Base-by-base conservation (phyloP, 2,888 invertebrate genomes). In the Troglohyphantes excavatus region DNA sequence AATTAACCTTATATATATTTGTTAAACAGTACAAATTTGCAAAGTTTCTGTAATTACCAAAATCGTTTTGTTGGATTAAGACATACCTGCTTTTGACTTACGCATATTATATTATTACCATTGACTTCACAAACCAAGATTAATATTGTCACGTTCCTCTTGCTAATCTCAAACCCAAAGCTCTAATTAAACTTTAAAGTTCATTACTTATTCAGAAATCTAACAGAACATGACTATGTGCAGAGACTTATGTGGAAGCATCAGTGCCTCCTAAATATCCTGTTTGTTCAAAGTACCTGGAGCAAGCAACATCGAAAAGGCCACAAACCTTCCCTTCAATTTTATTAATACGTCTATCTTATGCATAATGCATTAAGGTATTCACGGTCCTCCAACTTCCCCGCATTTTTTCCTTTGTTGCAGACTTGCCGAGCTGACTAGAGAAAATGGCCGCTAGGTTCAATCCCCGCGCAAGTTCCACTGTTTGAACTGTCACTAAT, bases 301-400 rank as follows among this genome's bases (percentile, higher is more conserved):
- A 68, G 59, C 76, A 61, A 75, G 61, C 23, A 21, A 21, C 17
- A 11, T 23, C 43, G 39, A 65, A 73, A 65, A 78, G 76, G 63
- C 27, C 39, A 61, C 68, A 70, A 70, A 33, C 86, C 79, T 76
- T 73, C 72, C 46, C 79, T 72, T 26, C 65, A 63, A 78, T 87
- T 87, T 87, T 81, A 87, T 87, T 87, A 79, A 79, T 72, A 87
- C 78, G 19, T 70, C 63, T 26, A 79, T 81, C 87, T 81, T 79
- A 87, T 87, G 87, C 87, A 87, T 87, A 73, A 87, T 87, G 79
- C 79, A 87, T 87, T 43, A 85, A 76, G 61, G 27, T 72, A 79
- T 78, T 72, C 53, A n/a, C 87, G 53, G 68, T 73, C 23, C 73
- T 33, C 59, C 27, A 29, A 65, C 79, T 61, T 46, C 33, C 19